These are phyloP conservation scores for Rhegmatorhina hoffmannsi DNA, from an alignment of 2,113 vertebrate genomes.

Conservation along the genomic window DNA sequence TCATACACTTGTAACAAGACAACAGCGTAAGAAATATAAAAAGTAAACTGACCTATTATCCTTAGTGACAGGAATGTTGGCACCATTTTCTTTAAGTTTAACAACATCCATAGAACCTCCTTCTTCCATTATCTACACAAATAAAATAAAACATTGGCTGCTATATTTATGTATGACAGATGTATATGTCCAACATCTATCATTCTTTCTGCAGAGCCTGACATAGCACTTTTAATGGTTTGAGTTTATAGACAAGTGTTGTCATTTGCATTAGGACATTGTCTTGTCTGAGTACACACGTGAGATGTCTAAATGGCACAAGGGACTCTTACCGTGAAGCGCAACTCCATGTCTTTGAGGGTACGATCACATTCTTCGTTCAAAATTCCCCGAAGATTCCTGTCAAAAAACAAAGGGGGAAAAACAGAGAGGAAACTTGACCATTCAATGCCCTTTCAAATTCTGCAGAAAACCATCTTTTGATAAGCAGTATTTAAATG, in stretches of 20 bases:
- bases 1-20: background rate
- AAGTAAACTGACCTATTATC: constrained; percentile 65
- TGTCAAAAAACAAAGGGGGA: background rate
- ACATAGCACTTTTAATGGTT: background rate
- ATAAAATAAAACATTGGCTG: background rate
- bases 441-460: background rate
- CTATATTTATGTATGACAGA: background rate
- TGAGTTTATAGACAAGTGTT: background rate
- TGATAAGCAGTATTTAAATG: background rate
- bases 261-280: background rate
- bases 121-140: background rate
- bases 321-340: constrained; percentile 70
- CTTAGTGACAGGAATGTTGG: constrained; percentile 62
- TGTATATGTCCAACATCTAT: background rate
- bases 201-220: background rate
- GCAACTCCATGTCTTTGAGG: background rate
- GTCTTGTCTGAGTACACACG: background rate
- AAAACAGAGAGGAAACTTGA: background rate
- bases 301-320: background rate
- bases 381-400: constrained; percentile 47
- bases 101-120: background rate
- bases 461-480: background rate
- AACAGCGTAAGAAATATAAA: background rate
- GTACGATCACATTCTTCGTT: constrained; percentile 34
- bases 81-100: constrained; percentile 72